These are phyloP conservation scores for Eretmocerus hayati DNA, from an alignment of 2,888 invertebrate genomes.

Conservation along the genomic window DNA sequence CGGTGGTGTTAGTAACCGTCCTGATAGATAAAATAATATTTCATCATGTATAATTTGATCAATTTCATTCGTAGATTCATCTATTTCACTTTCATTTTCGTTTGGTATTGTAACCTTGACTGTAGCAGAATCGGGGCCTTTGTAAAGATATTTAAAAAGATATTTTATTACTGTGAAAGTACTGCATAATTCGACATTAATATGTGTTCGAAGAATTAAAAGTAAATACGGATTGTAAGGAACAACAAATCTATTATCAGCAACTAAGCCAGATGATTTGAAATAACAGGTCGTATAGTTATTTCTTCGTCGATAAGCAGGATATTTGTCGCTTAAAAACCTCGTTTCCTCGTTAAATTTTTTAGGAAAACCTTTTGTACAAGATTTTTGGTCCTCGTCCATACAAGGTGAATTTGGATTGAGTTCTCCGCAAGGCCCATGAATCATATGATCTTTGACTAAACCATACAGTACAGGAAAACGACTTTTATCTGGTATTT, in stretches of 20 bases:
- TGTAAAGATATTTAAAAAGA: conserved; percentile 10
- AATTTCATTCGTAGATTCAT: neutral
- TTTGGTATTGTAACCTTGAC: neutral
- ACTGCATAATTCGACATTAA: conserved; percentile 6
- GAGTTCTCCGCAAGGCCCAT: conserved; percentile 1
- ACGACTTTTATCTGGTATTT: neutral
- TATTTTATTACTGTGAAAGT: neutral
- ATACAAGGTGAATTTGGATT: conserved; percentile 6
- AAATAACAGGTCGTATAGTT: neutral
- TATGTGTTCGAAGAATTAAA: neutral
- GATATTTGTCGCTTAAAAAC: conserved; percentile 2
- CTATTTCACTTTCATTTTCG: neutral
- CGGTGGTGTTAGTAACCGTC: neutral
- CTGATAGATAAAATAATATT: neutral
- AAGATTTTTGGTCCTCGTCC: neutral
- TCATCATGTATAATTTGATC: conserved; percentile 2
- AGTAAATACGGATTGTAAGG: neutral
- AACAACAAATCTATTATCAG: conserved; percentile 5
- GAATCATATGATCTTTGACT: conserved; percentile 4
- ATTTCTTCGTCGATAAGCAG: conserved; percentile 7
- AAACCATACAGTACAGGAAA: neutral
- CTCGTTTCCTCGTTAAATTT: neutral
- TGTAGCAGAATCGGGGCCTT: conserved; percentile 2
- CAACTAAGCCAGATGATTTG: neutral
- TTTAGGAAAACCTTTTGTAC: conserved; percentile 5